These are phyloP conservation scores for Hetaerina americana DNA, from an alignment of 1,140 invertebrate genomes.

Conservation along the genomic window DNA sequence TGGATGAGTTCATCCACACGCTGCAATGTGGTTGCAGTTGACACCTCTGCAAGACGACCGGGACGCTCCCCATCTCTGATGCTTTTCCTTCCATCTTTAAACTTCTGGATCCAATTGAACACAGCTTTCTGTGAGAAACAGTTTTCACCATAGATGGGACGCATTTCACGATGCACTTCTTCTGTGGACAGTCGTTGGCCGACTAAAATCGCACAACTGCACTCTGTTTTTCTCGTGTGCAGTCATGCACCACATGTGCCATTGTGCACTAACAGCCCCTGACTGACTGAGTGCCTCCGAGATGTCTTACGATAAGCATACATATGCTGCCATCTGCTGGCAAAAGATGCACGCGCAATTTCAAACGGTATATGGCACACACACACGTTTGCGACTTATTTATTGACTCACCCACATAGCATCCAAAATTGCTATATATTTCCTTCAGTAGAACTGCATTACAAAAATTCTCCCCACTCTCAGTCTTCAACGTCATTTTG, in stretches of 20 bases:
- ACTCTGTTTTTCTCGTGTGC: neutral
- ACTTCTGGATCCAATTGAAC: constrained; percentile 7
- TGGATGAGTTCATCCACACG: neutral
- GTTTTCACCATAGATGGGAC: neutral
- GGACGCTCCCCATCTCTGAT: neutral
- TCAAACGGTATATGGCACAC: no score
- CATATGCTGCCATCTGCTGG: no score
- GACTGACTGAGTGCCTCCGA: no score
- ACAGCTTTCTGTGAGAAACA: constrained; percentile 6
- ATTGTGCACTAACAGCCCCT: neutral
- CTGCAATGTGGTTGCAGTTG: neutral
- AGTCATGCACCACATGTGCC: neutral
- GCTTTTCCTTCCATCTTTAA: constrained; percentile 1
- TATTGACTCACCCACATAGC: no score
- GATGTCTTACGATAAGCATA: no score
- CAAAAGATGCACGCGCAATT: no score
- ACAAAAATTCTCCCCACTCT: no score
- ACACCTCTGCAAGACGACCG: constrained; percentile 1
- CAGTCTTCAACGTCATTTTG: no score
- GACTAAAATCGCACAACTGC: neutral
- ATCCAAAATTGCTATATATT: no score
- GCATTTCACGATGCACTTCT: neutral
- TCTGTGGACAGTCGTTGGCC: neutral
- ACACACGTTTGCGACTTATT: no score
- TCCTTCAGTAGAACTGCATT: no score